These are phyloP conservation scores for Holothuria glaberrima DNA, from an alignment of 35 echinoderm and acorn worm genomes.

Conservation along the genomic window DNA sequence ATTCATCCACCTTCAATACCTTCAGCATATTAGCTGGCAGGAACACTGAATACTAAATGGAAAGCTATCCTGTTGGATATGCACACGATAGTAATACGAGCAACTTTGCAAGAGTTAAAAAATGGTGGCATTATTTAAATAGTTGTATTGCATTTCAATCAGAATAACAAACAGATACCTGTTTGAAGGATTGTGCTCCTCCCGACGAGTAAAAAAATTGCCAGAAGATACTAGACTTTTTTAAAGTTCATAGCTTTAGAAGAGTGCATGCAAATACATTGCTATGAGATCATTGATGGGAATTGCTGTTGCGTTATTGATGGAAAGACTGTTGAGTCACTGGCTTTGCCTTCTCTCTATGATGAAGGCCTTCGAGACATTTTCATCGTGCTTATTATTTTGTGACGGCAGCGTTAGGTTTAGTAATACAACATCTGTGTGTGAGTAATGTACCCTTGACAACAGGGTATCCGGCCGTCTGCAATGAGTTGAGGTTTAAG, in stretches of 20 bases:
- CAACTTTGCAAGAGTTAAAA: no score
- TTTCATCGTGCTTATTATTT: conserved; percentile 18
- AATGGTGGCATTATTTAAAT: no score
- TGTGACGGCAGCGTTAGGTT: conserved; percentile 22
- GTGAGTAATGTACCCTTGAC: conserved; percentile 16
- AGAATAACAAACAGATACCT: no score
- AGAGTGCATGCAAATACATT: conserved; percentile 4
- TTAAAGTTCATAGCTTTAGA: conserved; percentile 5
- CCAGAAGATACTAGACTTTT: conserved; percentile 4
- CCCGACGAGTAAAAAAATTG: background rate
- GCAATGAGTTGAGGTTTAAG: no score
- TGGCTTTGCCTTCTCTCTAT: background rate
- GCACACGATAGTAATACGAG: no score
- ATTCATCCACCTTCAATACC: no score
- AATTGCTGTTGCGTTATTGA: conserved; percentile 29
- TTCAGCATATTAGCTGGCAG: no score
- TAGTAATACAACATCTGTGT: background rate
- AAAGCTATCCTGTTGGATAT: no score
- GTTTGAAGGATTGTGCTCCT: background rate
- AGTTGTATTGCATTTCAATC: no score
- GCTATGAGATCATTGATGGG: conserved; percentile 17
- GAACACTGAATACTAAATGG: no score
- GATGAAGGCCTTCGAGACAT: conserved; percentile 20
- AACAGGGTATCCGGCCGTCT: background rate
- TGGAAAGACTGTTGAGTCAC: conserved; percentile 34